These are phyloP conservation scores for Acleris literana DNA, from an alignment of 2,888 invertebrate species.

Conservation along the genomic window DNA sequence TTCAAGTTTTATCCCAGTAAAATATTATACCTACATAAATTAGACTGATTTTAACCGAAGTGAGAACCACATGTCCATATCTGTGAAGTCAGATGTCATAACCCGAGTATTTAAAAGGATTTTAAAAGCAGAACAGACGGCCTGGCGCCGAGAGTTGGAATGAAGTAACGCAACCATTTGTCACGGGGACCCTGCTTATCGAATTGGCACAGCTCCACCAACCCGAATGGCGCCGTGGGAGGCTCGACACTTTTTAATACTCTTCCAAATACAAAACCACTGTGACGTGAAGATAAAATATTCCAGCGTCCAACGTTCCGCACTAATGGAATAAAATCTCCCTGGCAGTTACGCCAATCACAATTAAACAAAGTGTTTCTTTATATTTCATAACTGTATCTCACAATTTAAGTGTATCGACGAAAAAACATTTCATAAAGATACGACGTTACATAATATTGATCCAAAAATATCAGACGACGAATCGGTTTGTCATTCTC, in stretches of 20 bases:
- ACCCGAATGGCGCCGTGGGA: conserved; percentile 28
- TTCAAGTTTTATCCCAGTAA: background rate
- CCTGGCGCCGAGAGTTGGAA: conserved; percentile 55
- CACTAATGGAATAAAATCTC: conserved; percentile 25
- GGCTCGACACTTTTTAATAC: conserved; percentile 17
- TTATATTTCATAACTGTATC: conserved; percentile 21
- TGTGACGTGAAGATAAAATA: conserved; percentile 26
- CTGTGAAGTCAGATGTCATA: conserved; percentile 8
- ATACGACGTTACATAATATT: conserved; percentile 30
- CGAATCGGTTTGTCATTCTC: conserved; percentile 32
- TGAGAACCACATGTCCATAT: background rate
- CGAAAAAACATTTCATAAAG: conserved; percentile 20
- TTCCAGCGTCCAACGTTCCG: conserved; percentile 12
- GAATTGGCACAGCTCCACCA: conserved; percentile 53
- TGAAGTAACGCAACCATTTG: conserved; percentile 50
- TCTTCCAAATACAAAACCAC: conserved; percentile 24
- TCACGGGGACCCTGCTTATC: conserved; percentile 53
- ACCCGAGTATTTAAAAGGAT: conserved; percentile 9
- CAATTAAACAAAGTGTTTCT: conserved; percentile 17
- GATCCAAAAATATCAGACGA: conserved; percentile 17
- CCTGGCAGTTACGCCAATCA: conserved; percentile 24
- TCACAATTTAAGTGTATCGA: background rate
- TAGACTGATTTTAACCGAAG: background rate
- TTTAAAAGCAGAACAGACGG: conserved; percentile 48
- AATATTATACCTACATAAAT: background rate